Conservation (phyloP, 2,113 vertebrate genomes). For the Vireo altiloquus region DNA sequence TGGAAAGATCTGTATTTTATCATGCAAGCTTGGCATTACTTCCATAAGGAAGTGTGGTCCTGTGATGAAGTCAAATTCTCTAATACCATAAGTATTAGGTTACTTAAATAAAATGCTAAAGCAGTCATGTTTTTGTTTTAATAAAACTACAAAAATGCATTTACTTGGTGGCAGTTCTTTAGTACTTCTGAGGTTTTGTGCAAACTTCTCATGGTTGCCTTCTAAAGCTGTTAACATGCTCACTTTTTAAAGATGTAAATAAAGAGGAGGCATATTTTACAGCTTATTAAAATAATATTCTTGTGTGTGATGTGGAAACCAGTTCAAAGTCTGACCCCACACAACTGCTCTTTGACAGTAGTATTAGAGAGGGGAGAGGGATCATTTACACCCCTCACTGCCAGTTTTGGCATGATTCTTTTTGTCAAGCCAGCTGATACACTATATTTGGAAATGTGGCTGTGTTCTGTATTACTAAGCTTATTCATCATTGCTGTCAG, state of each 20-base stretch:
- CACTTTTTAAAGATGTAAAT: not conserved
- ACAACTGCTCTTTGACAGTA: not conserved
- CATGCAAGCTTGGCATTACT: not conserved
- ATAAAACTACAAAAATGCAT: not conserved
- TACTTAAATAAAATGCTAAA: not conserved
- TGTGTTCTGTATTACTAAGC: conserved; percentile 2
- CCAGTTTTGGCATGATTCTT: not conserved
- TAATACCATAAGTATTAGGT: not conserved
- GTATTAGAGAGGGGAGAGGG: not conserved
- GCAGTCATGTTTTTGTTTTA: not conserved
- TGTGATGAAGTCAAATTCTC: not conserved
- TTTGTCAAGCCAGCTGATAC: conserved; percentile 6
- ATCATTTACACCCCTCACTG: not conserved
- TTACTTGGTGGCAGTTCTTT: not conserved
- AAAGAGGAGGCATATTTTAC: not conserved
- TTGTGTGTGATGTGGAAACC: not conserved
- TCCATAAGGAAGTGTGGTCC: not conserved
- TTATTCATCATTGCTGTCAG: conserved; percentile 26
- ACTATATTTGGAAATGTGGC: conserved; percentile 60
- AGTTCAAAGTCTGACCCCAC: not conserved
- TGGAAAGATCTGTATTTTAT: not conserved
- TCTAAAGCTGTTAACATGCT: not conserved
- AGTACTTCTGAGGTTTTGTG: not conserved
- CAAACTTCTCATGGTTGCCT: not conserved
- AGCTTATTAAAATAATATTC: not conserved